Base-by-base conservation (phyloP, 1,140 invertebrate species). In the Nylanderia fulva region DNA sequence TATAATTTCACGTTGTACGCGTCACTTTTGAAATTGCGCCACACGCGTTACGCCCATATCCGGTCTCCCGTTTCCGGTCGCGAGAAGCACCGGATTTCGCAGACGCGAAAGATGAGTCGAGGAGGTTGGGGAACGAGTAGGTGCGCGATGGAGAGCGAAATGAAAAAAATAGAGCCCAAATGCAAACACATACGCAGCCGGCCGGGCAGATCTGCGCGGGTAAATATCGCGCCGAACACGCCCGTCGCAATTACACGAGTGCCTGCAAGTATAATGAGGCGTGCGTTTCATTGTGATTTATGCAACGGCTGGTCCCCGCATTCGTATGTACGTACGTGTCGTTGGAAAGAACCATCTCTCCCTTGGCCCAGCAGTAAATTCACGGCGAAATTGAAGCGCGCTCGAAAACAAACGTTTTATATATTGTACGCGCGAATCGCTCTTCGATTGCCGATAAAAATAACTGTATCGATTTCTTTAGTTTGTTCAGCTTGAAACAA, bases 171-270 rank as follows among this genome's bases (percentile, higher is more conserved):
- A 61, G 11, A 74, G 27, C 60, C 56, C 5, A 48, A 56, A 58
- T 48, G 33, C 52, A 58, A 52, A 60, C 27, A 69, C 29, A 39
- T 54, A 69, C 45, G 42, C 33, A 60, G 56, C 29, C 39, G 72
- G 33, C 36, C 82, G 21, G 45, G 45, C 72, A 24, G 77, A 86
- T 88, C 88, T 52, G 58, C 60, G 48, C 87, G 84, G 56, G 84
- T 84, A 88, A 89, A 89, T 79, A 88, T 48, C 77, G 27, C 84
- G 77, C 85, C 45, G 72, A 85, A 89, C 87, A 91, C 90, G 90
- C 90, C 90, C 90, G 91, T 90, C 87, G 87, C 91, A 91, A 91
- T 91, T 91, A 91, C 90, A 88, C 90, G 88, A 91, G 88, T 90
- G 84, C 87, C 82, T 85, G 88, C 86, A 80, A 90, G 86, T 90